Base-by-base conservation (phyloP, 2,888 invertebrate species). In the Rhabditoides inermis region DNA sequence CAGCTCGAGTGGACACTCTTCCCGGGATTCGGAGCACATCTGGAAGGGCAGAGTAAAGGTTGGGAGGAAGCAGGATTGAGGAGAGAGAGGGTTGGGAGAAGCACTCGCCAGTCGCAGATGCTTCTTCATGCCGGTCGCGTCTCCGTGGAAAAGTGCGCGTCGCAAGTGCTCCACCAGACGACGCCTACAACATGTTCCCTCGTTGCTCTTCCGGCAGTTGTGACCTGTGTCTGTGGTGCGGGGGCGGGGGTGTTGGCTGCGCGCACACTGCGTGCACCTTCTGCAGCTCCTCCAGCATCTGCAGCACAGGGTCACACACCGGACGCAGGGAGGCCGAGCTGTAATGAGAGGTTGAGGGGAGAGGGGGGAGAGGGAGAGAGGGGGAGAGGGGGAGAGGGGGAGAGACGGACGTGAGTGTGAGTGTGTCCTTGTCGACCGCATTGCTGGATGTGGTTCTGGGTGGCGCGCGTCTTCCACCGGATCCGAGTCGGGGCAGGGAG, bases 101-200 rank as follows among this genome's bases (percentile, higher is more conserved):
- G 18, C 4, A 26, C 5, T n/a, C 12, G 12, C 3, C 27, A 26
- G 12, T 30, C 30, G 36, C 23, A 69, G 50, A 48, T 69, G 63
- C 23, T 52, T 56, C 42, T 69, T 69, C 42, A 66, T 66, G 2
- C 61, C 49, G 10, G 55, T 51, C 22, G 54, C 53, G 2, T 56
- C 55, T 23, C 57, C 52, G 0, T 56, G 54, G 42, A 69, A 53
- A 3, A 69, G 27, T 5, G 52, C 50, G 30, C 60, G 57, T 15
- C 57, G 53, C 50, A 67, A 67, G 41, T 67, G 65, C 15, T 65
- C 64, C 7, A 67, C 55, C 3, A 67, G 41, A 36, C 69, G 50
- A 26, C n/a, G n/a, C n/a, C n/a, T n/a, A n/a, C n/a, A n/a, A n/a
- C n/a, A n/a, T n/a, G n/a, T n/a, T n/a, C n/a, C n/a, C n/a, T n/a